Percentiles rank a stretch among this genome's conserved stretches.
These are phyloP conservation scores for Lepidocyrtoides sp. DNA, from an alignment of 2,888 invertebrate genomes.

Conservation along the genomic window DNA sequence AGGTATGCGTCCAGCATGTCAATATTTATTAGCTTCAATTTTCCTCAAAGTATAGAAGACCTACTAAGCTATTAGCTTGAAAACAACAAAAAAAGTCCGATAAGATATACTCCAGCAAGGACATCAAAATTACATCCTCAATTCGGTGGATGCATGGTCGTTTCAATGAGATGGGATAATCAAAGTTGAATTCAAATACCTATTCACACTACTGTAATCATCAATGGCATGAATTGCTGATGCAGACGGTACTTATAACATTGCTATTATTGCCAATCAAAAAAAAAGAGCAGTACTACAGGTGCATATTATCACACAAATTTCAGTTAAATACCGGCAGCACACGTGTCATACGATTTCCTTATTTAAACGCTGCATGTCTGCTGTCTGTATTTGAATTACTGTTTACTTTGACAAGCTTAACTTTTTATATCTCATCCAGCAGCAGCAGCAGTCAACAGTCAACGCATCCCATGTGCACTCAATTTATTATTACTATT, in stretches of 20 bases:
- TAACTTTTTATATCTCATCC: neutral
- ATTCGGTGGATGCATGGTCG: neutral
- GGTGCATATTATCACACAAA: neutral
- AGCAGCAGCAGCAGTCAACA: neutral
- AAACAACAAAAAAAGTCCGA: neutral
- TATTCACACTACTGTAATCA: neutral
- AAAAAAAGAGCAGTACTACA: neutral
- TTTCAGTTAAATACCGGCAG: neutral
- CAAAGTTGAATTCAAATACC: neutral
- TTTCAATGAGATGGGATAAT: no score
- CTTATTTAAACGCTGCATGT: neutral
- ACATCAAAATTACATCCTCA: conserved; percentile 24
- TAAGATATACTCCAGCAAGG: conserved; percentile 63
- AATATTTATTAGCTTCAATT: conserved; percentile 1
- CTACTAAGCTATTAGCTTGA: neutral
- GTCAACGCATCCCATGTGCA: neutral
- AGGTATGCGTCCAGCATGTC: neutral
- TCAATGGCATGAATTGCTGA: neutral
- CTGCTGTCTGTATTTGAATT: neutral
- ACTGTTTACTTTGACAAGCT: conserved; percentile 11
- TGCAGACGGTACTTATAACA: neutral
- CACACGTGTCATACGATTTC: conserved; percentile 12
- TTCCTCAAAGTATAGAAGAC: conserved; percentile 24
- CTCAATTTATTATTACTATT: neutral
- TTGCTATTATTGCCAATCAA: no score